Evolutionary conservation across 1,140 invertebrate species (phyloP).

Genomic region (Cherax destructor): DNA sequence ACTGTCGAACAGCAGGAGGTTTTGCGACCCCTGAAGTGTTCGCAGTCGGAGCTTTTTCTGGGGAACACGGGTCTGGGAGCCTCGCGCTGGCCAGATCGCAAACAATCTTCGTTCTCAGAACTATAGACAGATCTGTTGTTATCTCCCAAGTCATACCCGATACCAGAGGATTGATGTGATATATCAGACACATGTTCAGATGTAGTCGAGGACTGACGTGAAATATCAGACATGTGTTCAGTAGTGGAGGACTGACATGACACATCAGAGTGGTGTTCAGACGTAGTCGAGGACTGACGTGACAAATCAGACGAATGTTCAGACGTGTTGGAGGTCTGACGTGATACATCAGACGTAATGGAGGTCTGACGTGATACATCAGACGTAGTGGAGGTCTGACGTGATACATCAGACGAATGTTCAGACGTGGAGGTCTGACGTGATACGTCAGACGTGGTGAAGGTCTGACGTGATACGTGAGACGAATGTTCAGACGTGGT

Average conservation of each 20-base stretch:
- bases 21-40: conserved; percentile 35
- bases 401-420: no score
- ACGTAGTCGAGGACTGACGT: conserved; percentile 13
- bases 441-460: no score
- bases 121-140: neutral
- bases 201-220: conserved; percentile 4
- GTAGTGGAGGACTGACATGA: no score
- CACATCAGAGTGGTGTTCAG: neutral
- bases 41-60: conserved; percentile 39
- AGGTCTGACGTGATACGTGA: no score
- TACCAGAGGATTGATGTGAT: no score
- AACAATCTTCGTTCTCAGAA: neutral
- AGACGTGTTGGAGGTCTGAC: no score
- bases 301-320: neutral
- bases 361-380: neutral
- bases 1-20: conserved; percentile 45
- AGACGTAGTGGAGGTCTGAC: no score
- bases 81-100: neutral
- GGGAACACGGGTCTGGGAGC: neutral
- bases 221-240: neutral
- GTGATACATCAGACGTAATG: no score
- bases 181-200: neutral
- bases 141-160: neutral
- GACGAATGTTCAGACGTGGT: no score
- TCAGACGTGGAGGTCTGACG: no score